These are phyloP conservation scores for Thera britannica DNA, from an alignment of 2,888 invertebrate species.

Conservation along the genomic window DNA sequence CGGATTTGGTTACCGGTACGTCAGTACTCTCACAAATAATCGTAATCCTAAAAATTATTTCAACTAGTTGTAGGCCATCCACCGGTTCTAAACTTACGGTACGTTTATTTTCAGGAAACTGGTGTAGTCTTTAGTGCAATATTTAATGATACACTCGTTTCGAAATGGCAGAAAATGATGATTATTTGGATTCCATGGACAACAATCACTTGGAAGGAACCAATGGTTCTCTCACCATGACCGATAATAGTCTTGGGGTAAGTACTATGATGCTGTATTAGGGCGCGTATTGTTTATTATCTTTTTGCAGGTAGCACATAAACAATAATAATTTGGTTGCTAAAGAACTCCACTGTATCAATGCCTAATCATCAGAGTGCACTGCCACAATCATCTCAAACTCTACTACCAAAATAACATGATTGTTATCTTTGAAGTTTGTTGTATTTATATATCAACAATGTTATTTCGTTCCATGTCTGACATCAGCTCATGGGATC, in stretches of 20 bases:
- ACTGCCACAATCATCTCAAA: constrained; percentile 15
- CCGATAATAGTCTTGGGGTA: constrained; percentile 79
- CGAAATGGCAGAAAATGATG: constrained; percentile 82
- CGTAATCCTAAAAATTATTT: constrained; percentile 50
- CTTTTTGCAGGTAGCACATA: constrained; percentile 1
- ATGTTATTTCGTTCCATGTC: constrained; percentile 39
- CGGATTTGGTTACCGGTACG: constrained; percentile 83
- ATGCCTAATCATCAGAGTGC: constrained; percentile 13
- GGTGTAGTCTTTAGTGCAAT: constrained; percentile 50
- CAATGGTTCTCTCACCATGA: constrained; percentile 85
- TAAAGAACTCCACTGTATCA: not conserved
- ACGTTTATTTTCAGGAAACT: constrained; percentile 56
- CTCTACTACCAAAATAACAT: not conserved
- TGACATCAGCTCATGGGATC: constrained; percentile 33
- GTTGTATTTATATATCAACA: constrained; percentile 3
- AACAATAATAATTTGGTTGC: constrained; percentile 7
- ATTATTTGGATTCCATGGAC: constrained; percentile 81
- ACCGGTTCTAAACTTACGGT: constrained; percentile 36
- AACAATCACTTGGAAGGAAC: constrained; percentile 86
- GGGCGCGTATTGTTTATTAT: constrained; percentile 2
- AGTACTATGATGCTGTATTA: constrained; percentile 49
- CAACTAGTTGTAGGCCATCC: constrained; percentile 27
- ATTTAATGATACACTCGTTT: constrained; percentile 61
- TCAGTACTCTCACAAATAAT: constrained; percentile 48
- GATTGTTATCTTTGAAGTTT: not conserved